These are phyloP conservation scores for Dromococcyx pavoninus DNA, from an alignment of 2,797 vertebrate genomes.

Conservation along the genomic window DNA sequence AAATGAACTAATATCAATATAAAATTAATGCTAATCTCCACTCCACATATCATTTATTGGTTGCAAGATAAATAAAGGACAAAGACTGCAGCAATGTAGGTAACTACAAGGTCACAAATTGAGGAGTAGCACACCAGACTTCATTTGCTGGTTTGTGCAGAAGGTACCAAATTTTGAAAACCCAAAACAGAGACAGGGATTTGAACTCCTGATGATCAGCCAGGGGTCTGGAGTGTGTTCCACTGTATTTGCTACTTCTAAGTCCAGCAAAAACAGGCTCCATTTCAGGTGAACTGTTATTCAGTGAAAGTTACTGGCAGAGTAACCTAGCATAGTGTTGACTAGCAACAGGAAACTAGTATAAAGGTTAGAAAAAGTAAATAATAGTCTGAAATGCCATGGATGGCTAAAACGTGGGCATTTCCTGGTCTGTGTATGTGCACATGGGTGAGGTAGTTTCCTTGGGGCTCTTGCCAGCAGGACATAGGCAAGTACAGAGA, in stretches of 20 bases:
- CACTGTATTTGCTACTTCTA: background rate
- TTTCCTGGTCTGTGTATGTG: background rate
- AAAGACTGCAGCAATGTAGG: background rate
- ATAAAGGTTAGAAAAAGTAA: background rate
- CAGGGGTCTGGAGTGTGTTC: background rate
- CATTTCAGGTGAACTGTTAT: background rate
- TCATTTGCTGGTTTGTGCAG: background rate
- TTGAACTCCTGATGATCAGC: background rate
- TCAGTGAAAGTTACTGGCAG: background rate
- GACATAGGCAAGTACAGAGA: fast-evolving
- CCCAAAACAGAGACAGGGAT: background rate
- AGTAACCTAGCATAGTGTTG: background rate
- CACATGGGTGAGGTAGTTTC: fast-evolving
- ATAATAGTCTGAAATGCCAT: background rate
- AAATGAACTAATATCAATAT: conserved; percentile 52
- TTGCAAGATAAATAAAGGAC: background rate
- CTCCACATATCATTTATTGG: background rate
- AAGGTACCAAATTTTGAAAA: background rate
- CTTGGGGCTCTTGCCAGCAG: background rate
- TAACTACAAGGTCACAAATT: background rate
- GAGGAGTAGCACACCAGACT: background rate
- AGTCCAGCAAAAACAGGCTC: background rate
- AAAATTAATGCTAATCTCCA: conserved; percentile 35
- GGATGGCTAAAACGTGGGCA: background rate
- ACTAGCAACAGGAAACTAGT: background rate